These are phyloP conservation scores for Hirundichthys speculiger DNA, from an alignment of 2,113 vertebrate species.

Conservation along the genomic window DNA sequence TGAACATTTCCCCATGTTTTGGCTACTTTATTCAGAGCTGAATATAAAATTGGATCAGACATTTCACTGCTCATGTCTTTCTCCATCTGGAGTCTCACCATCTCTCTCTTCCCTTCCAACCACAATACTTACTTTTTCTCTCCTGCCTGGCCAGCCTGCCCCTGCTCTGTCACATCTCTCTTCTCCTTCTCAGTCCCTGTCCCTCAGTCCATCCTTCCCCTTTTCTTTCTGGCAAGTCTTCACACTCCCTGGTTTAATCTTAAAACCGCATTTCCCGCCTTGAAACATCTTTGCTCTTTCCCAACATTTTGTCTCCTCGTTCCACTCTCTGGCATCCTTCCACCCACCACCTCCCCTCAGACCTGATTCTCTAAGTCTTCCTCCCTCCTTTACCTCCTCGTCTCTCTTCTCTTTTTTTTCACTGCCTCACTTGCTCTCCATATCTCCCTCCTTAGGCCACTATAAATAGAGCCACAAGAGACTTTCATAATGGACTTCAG, in stretches of 20 bases:
- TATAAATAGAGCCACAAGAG: conserved; percentile 69
- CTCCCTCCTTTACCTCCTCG: conserved; percentile 22
- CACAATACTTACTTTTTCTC: conserved; percentile 24
- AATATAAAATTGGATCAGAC: conserved; percentile 71
- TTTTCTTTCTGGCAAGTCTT: conserved; percentile 49
- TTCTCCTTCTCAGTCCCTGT: conserved; percentile 5
- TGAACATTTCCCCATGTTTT: conserved; percentile 65
- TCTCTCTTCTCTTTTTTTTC: conserved; percentile 25
- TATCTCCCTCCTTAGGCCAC: conserved; percentile 36
- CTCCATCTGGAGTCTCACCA: conserved; percentile 70
- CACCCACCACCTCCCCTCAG: conserved; percentile 10
- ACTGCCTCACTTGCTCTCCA: conserved; percentile 20
- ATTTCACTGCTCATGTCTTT: conserved; percentile 53
- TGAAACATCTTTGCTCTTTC: conserved; percentile 25
- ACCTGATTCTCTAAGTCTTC: conserved; percentile 11
- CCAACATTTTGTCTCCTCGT: conserved; percentile 26
- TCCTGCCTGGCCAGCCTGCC: conserved; percentile 16
- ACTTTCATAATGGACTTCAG: conserved; percentile 68
- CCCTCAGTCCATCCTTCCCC: conserved; percentile 5
- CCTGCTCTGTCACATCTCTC: conserved; percentile 1
- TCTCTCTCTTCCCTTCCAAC: conserved; percentile 40
- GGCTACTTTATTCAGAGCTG: conserved; percentile 56
- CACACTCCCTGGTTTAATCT: conserved; percentile 28
- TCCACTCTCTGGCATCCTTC: conserved; percentile 38
- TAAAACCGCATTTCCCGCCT: conserved; percentile 1